These are phyloP conservation scores for Mola mola DNA, from an alignment of 2,113 vertebrate species.

Conservation along the genomic window DNA sequence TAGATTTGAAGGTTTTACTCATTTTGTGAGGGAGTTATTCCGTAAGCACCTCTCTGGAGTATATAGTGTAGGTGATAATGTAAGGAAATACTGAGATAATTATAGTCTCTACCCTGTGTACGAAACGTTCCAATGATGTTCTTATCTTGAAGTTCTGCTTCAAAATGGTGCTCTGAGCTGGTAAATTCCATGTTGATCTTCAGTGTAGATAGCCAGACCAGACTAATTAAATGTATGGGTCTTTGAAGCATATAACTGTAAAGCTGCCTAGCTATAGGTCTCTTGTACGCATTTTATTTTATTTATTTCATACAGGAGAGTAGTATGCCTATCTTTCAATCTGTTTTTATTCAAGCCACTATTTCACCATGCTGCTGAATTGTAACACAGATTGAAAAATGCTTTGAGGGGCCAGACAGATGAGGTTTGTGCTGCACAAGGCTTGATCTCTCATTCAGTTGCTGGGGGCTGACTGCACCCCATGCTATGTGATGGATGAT, in stretches of 20 bases:
- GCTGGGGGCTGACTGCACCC: conserved; percentile 61
- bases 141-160: conserved; percentile 19
- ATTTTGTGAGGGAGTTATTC: conserved; percentile 35
- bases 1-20: conserved; percentile 41
- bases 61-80: conserved; percentile 25
- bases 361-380: conserved; percentile 52
- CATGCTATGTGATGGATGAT: conserved; percentile 62
- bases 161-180: conserved; percentile 23
- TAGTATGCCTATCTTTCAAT: conserved; percentile 40
- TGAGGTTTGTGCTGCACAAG: conserved; percentile 50
- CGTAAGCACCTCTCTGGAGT: conserved; percentile 29
- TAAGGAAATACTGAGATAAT: conserved; percentile 52
- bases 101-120: conserved; percentile 19
- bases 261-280: conserved; percentile 53
- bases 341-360: conserved; percentile 56
- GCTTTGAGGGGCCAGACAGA: conserved; percentile 59
- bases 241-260: conserved; percentile 52
- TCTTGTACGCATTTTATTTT: too few species aligned
- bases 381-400: conserved; percentile 66
- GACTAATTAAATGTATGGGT: conserved; percentile 53
- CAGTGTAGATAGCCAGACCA: conserved; percentile 40
- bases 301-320: conserved; percentile 28
- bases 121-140: conserved; percentile 1
- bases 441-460: conserved; percentile 65
- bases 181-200: conserved; percentile 38